These are phyloP conservation scores for Odobenus rosmarus DNA, from an alignment of 2,113 vertebrate genomes.

Conservation along the genomic window DNA sequence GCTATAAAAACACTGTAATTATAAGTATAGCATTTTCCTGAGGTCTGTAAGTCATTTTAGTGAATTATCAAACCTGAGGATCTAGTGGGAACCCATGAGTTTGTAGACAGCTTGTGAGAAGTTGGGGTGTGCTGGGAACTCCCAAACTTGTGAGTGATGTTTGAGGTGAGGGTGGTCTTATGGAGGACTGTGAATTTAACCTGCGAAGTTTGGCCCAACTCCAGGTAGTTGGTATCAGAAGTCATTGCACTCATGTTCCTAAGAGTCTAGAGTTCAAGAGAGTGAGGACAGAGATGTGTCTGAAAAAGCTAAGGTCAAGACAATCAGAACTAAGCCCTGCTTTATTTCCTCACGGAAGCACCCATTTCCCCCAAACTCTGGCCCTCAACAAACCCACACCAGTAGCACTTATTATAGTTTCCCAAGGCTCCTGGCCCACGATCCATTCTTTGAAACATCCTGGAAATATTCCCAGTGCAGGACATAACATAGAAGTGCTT, in stretches of 20 bases:
- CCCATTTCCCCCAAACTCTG: not conserved
- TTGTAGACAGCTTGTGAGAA: not conserved
- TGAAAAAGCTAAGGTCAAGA: not conserved
- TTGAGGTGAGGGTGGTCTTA: not conserved
- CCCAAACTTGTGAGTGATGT: not conserved
- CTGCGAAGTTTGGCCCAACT: not conserved
- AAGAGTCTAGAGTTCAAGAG: not conserved
- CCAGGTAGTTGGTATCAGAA: not conserved
- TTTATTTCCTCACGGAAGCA: not conserved
- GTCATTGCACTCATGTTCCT: not conserved
- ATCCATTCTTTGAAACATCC: not conserved
- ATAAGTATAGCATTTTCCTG: not conserved
- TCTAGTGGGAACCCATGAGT: not conserved
- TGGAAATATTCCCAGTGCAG: not conserved
- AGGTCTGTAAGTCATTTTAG: not conserved
- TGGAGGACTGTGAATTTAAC: not conserved
- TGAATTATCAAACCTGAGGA: not conserved
- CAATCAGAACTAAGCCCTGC: not conserved
- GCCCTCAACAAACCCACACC: not conserved
- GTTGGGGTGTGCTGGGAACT: not conserved
- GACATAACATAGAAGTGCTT: not conserved
- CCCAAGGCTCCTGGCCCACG: not conserved
- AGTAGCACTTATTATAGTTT: not conserved
- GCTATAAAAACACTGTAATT: not conserved
- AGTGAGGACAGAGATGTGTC: not conserved